Percentiles rank a stretch among this genome's conserved stretches.
Conservation (phyloP, 2,888 invertebrate species). For the Chloroclystis v-ata region DNA sequence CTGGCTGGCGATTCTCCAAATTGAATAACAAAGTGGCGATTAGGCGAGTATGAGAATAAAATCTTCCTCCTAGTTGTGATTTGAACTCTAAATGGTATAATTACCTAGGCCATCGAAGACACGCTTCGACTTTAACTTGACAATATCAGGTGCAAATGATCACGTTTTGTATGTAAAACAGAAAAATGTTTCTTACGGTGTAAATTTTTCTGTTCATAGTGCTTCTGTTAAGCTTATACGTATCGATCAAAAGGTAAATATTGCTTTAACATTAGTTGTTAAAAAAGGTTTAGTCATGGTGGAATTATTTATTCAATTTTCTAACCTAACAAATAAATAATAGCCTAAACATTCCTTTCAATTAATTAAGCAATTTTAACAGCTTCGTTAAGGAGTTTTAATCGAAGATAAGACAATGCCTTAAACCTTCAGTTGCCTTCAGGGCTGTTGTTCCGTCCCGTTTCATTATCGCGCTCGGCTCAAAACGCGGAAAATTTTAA, state of each 20-base stretch:
- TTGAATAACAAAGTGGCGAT: slow-evolving; percentile 65
- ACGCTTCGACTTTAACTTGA: too few species aligned
- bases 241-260: too few species aligned
- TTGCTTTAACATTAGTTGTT: too few species aligned
- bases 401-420: slow-evolving; percentile 29
- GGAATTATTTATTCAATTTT: too few species aligned
- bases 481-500: slow-evolving; percentile 24
- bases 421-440: slow-evolving; percentile 22
- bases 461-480: slow-evolving; percentile 25
- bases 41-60: slow-evolving; percentile 47
- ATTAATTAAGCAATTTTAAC: slow-evolving; percentile 12
- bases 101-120: background rate
- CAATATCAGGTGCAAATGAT: too few species aligned
- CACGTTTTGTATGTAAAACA: too few species aligned
- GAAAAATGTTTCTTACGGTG: too few species aligned
- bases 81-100: background rate
- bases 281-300: too few species aligned
- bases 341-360: slow-evolving; percentile 4
- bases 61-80: slow-evolving; percentile 8
- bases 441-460: slow-evolving; percentile 4
- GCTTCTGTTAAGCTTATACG: too few species aligned
- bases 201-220: too few species aligned
- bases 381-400: slow-evolving; percentile 33
- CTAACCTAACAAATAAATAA: background rate
- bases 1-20: slow-evolving; percentile 55